Evolutionary conservation across 2,888 invertebrate species (phyloP).

Genomic region (Thymelicus acteon): DNA sequence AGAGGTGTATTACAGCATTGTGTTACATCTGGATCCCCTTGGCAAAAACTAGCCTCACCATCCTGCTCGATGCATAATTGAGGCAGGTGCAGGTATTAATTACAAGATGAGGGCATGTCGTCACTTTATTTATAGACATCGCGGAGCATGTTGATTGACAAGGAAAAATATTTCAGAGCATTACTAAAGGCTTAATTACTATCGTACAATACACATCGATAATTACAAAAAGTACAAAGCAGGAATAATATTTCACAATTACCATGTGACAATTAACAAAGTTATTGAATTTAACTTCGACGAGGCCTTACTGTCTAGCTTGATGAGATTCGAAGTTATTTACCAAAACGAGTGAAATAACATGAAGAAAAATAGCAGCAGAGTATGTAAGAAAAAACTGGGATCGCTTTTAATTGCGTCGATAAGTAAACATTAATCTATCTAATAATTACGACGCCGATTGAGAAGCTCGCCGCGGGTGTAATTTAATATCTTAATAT

Average conservation of each 20-base stretch:
- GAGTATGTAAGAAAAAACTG: slow-evolving; percentile 8
- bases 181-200: not conserved
- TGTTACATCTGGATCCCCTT: slow-evolving; percentile 35
- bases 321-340: too few relatives aligned
- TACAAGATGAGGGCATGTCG: slow-evolving; percentile 34
- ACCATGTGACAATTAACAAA: too few relatives aligned
- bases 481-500: slow-evolving; percentile 39
- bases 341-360: not conserved
- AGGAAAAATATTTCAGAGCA: not conserved
- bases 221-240: too few relatives aligned
- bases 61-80: slow-evolving; percentile 35
- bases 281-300: too few relatives aligned
- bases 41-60: slow-evolving; percentile 33
- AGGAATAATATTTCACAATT: too few relatives aligned
- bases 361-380: not conserved
- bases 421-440: slow-evolving; percentile 31
- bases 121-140: slow-evolving; percentile 29
- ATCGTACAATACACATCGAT: too few relatives aligned
- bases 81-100: slow-evolving; percentile 37
- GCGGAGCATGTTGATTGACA: slow-evolving; percentile 14
- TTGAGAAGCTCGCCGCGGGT: slow-evolving; percentile 32
- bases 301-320: too few relatives aligned
- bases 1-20: slow-evolving; percentile 37
- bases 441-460: slow-evolving; percentile 31
- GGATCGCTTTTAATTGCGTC: slow-evolving; percentile 22